A percentile compares a stretch with the other conserved stretches of the same genome.
Conservation (phyloP, 2,888 invertebrate genomes). For the Polydesmus complanatus region DNA sequence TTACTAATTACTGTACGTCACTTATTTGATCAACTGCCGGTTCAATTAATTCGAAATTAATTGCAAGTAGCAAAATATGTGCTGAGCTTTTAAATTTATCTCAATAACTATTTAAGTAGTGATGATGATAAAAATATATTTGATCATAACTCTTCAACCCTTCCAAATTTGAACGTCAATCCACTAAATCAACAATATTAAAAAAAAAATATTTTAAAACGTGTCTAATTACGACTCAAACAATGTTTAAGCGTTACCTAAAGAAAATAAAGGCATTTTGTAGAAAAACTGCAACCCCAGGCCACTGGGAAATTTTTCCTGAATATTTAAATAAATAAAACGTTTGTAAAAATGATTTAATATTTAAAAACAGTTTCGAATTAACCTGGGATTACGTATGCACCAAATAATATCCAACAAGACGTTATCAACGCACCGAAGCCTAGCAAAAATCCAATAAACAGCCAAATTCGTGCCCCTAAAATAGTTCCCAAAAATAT, state of each 20-base stretch:
- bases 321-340: background rate
- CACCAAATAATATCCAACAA: constrained; percentile 87
- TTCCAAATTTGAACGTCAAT: constrained; percentile 17
- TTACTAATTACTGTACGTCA: no score
- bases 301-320: constrained; percentile 43
- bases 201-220: background rate
- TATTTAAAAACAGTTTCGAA: no score
- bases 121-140: background rate
- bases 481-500: constrained; percentile 11
- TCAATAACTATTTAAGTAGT: no score
- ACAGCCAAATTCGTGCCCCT: constrained; percentile 74
- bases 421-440: constrained; percentile 92
- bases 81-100: no score
- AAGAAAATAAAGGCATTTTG: constrained; percentile 91
- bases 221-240: constrained; percentile 7
- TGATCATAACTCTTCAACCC: constrained; percentile 16
- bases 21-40: no score
- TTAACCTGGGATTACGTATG: constrained; percentile 42
- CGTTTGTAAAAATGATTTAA: background rate
- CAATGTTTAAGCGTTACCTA: constrained; percentile 36
- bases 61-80: no score
- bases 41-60: no score
- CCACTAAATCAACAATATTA: constrained; percentile 2
- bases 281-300: constrained; percentile 80
- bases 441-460: constrained; percentile 90